phyloP scores from a whole-genome alignment of 2,888 invertebrate species.

The Apamea epomidion region DNA sequence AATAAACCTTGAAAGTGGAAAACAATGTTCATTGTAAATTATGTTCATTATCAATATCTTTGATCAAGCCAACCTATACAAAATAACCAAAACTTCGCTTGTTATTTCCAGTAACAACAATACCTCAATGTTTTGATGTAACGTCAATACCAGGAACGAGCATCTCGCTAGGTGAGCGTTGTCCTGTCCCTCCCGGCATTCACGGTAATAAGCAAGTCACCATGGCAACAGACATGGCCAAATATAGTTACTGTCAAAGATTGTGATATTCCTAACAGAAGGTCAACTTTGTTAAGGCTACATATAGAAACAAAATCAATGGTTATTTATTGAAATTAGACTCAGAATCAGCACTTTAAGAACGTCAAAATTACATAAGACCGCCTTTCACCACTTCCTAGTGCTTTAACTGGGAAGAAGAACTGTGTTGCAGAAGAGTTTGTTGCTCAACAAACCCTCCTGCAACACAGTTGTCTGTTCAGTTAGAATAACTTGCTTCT shows the following conservation, averaged over 20 bases:
- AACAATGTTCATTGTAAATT: not conserved
- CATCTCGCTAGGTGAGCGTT: not conserved
- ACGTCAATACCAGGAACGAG: not conserved
- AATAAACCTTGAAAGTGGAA: not conserved
- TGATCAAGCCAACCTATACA: not conserved
- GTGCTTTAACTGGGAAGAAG: too few species aligned
- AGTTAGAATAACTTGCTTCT: too few species aligned
- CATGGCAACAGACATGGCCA: slow-evolving; percentile 15
- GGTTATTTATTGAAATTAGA: too few species aligned
- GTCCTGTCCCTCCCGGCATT: not conserved
- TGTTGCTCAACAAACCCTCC: too few species aligned
- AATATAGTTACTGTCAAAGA: not conserved
- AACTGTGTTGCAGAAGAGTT: too few species aligned
- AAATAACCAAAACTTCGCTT: not conserved
- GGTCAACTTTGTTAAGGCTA: not conserved
- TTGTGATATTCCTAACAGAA: not conserved
- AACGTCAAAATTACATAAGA: too few species aligned
- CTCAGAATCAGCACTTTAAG: too few species aligned
- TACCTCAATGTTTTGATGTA: slow-evolving; percentile 19
- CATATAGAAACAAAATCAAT: too few species aligned
- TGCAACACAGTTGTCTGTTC: too few species aligned
- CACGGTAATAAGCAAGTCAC: not conserved
- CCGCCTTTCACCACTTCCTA: too few species aligned
- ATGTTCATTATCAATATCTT: not conserved
- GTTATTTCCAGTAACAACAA: slow-evolving; percentile 29